Conservation (phyloP, 2,888 invertebrate species). For the Philereme vetulata region DNA sequence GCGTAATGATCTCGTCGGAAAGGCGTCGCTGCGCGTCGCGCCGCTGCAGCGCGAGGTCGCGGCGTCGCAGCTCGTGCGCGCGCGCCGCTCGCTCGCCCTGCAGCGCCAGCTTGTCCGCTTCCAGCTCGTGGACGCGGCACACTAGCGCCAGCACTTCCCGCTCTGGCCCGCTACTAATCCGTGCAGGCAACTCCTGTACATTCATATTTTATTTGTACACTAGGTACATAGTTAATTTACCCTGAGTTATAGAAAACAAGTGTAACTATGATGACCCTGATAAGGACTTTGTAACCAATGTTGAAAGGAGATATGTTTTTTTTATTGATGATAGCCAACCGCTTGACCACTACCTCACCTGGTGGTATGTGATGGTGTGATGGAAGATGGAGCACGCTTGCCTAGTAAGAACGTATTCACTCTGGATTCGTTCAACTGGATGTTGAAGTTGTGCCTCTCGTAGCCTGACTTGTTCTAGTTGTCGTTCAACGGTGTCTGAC, state of each 20-base stretch:
- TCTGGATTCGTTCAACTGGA: too few relatives aligned
- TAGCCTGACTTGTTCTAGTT: constrained; percentile 90
- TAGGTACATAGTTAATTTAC: too few relatives aligned
- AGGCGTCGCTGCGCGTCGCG: constrained; percentile 93
- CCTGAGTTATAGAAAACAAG: too few relatives aligned
- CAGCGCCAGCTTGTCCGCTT: constrained; percentile 96
- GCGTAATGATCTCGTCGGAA: constrained; percentile 95
- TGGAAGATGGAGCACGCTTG: too few relatives aligned
- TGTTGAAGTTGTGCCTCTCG: constrained; percentile 91
- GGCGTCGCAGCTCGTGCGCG: constrained; percentile 92
- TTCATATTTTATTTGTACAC: too few relatives aligned
- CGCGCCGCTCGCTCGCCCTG: constrained; percentile 94
- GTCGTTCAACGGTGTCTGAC: constrained; percentile 90
- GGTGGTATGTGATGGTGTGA: too few relatives aligned
- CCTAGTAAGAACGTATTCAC: too few relatives aligned
- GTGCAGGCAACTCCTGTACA: constrained; percentile 90
- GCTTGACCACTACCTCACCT: too few relatives aligned
- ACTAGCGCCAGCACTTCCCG: constrained; percentile 94
- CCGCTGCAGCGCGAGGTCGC: constrained; percentile 92
- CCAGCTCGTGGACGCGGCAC: constrained; percentile 96
- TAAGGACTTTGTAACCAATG: too few relatives aligned
- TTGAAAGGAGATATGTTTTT: constrained; percentile 61
- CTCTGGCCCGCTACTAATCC: constrained; percentile 94
- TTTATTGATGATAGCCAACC: too few relatives aligned
- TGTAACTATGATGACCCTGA: too few relatives aligned